Base-by-base conservation (phyloP, 2,888 invertebrate genomes). In the Drosophila putrida region DNA sequence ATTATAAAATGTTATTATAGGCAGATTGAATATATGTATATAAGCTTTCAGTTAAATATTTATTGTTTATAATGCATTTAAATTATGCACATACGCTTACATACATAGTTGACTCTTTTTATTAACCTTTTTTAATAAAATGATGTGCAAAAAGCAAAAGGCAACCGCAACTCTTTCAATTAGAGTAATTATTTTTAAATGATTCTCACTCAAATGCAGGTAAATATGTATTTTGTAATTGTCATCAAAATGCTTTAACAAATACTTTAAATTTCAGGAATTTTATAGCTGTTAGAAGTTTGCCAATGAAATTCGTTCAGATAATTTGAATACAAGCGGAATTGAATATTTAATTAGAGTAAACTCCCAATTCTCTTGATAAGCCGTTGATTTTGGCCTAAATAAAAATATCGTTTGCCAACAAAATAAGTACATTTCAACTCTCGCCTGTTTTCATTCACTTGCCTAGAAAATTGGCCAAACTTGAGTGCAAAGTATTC, bases 341-440 rank as follows among this genome's bases (percentile, higher is more conserved):
- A 84, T 84, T 85, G 84, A 89, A 87, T 89, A 82, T 89, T 89
- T 82, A 84, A 89, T 89, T 85, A 77, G 75, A 78, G 57, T 67
- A 54, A 87, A 79, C 85, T 81, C 70, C 66, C 89, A 88, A 78
- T 84, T 76, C 20, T 65, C 43, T 53, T 78, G 86, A 78, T 88
- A 80, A 85, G 80, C 69, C 49, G 46, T 59, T 31, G 33, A 35
- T 47, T 27, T 41, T 39, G 46, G 55, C 44, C 20, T 4, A 35
- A 9, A 44, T 53, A 46, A 71, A 75, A 69, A 47, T 58, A 54
- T 43, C 46, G 62, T 65, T 57, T 44, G 43, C 49, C 63, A 69
- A 58, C 41, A 67, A 61, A 79, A 61, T 63, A 55, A 80, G 64
- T 66, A 59, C 43, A 64, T 57, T 57, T 57, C 35, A 31, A 36